Evolutionary conservation across 1,140 invertebrate species (phyloP).

Genomic region (Armadillidium nasatum): DNA sequence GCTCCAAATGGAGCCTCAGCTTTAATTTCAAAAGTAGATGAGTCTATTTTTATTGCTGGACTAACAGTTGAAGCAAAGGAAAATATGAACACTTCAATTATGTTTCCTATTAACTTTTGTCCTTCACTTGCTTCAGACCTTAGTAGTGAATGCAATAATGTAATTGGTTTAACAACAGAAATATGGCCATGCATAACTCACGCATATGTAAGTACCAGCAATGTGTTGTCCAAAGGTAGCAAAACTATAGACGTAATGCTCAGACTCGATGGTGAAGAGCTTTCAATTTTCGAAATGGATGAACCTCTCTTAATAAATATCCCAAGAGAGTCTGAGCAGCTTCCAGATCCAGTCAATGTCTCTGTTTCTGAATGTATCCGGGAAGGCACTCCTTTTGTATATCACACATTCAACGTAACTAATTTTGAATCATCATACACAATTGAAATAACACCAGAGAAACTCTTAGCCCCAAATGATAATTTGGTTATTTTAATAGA

Average conservation of each 20-base stretch:
- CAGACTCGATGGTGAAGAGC: neutral
- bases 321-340: conserved; percentile 22
- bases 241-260: conserved; percentile 22
- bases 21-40: conserved; percentile 23
- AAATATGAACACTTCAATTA: conserved; percentile 8
- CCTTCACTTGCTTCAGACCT: conserved; percentile 13
- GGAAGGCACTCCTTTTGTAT: conserved; percentile 16
- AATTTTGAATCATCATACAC: conserved; percentile 18
- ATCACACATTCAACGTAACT: conserved; percentile 27
- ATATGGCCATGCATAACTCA: conserved; percentile 28
- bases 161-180: conserved; percentile 22
- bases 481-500: conserved; percentile 20
- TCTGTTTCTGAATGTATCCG: conserved; percentile 13
- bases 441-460: conserved; percentile 20
- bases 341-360: conserved; percentile 18
- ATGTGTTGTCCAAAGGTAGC: neutral
- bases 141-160: conserved; percentile 20
- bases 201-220: conserved; percentile 7
- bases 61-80: conserved; percentile 19
- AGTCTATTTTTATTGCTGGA: conserved; percentile 16
- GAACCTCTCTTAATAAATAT: conserved; percentile 27
- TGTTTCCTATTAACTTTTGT: conserved; percentile 26
- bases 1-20: conserved; percentile 23
- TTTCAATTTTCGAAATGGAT: neutral
- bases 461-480: neutral